Evolutionary conservation across 1,140 invertebrate genomes (phyloP), one percentile per base, ranked within the genome.

Genomic region (Dermatophagoides farinae): DNA sequence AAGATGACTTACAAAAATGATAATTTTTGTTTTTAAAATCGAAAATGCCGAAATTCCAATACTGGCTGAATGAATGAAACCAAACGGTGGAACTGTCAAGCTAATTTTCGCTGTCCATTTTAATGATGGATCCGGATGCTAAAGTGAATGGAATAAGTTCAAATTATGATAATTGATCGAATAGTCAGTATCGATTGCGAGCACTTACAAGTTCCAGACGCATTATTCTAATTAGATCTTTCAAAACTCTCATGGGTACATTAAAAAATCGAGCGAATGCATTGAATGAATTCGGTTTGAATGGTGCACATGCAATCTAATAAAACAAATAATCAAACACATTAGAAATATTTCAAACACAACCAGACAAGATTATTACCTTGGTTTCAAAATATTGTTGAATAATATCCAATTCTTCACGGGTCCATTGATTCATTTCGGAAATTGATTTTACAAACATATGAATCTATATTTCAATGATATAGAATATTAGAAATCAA

Each of bases 371-470:
- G n/a, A n/a, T n/a, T n/a, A n/a, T n/a, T n/a, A 88, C 88, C 67
- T 87, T 81, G 9, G 79, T 79, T 67, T 93, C 88, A 75, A 95
- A 95, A 73, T 88, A 95, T 67, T 84, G 85, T 71, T 95, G 88
- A 65, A 95, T 77, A 31, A 88, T 79, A 74, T 88, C 75, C 51
- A 89, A 69, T 65, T 95, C 89, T 62, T 96, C 90, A 0, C 78
- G 68, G 18, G 77, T 81, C 82, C 88, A 92, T 63, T 84, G 82
- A 67, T 89, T 87, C 68, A 85, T 83, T 62, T 93, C 89, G 9
- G 84, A 80, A 64, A 83, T 71, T 10, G 85, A 82, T 46, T 82
- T 81, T 20, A 93, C 80, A 74, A 91, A 92, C 62, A 95, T 77
- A 67, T 92, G 88, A 46, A 95, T 74, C 9, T 85, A 86, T 73